Conservation (phyloP, 2,797 vertebrate genomes). For the Lacerta agilis region DNA sequence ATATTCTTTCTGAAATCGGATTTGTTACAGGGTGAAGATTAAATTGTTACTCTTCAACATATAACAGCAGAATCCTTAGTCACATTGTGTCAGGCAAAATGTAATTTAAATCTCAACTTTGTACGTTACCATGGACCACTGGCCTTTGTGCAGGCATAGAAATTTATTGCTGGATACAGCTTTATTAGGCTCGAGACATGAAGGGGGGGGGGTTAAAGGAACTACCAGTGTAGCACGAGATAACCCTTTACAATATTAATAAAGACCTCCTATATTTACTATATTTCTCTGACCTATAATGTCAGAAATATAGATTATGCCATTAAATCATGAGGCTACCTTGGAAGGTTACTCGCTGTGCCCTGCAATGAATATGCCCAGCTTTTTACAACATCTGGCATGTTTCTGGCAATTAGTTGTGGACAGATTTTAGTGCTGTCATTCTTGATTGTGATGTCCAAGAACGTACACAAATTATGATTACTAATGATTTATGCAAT, state of each 20-base stretch:
- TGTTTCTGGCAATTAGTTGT: conserved; percentile 78
- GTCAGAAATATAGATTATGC: conserved; percentile 67
- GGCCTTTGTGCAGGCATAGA: conserved; percentile 56
- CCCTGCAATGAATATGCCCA: conserved; percentile 60
- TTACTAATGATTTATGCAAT: conserved; percentile 75
- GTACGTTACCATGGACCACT: conserved; percentile 45
- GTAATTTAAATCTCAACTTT: conserved; percentile 58
- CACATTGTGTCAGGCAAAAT: conserved; percentile 43
- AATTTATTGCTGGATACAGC: conserved; percentile 61
- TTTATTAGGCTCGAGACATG: conserved; percentile 61
- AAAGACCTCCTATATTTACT: conserved; percentile 66
- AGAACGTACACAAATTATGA: conserved; percentile 72
- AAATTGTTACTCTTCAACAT: conserved; percentile 25
- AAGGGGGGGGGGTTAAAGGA: conserved; percentile 35
- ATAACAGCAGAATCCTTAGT: conserved; percentile 27
- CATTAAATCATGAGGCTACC: conserved; percentile 62
- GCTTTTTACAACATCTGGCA: conserved; percentile 78
- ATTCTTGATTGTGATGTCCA: conserved; percentile 66
- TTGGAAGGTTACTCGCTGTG: conserved; percentile 55
- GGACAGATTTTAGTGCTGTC: conserved; percentile 66
- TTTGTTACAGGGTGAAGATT: conserved; percentile 27
- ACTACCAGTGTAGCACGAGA: conserved; percentile 58
- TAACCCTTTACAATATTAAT: conserved; percentile 74
- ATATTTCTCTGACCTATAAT: conserved; percentile 71
- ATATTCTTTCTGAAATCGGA: conserved; percentile 3